Percentiles rank a stretch among this genome's conserved stretches.
These are phyloP conservation scores for Lacanobia oleracea DNA, from an alignment of 2,888 invertebrate genomes.

Conservation along the genomic window DNA sequence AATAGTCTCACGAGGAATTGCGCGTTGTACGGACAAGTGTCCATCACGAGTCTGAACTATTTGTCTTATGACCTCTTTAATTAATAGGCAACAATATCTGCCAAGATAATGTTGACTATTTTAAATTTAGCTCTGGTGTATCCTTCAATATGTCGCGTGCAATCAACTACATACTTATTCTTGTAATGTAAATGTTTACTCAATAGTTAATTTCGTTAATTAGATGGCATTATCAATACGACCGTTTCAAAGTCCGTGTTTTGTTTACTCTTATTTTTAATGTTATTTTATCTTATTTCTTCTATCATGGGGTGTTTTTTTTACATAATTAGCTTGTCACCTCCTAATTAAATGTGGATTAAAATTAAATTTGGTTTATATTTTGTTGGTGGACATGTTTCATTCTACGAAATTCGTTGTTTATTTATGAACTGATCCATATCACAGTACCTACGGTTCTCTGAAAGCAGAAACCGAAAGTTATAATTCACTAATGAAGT, in stretches of 20 bases:
- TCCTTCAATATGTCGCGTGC: conserved; percentile 52
- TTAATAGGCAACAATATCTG: conserved; percentile 65
- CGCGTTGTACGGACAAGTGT: conserved; percentile 50
- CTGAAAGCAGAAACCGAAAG: conserved; percentile 8
- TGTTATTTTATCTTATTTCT: conserved; percentile 49
- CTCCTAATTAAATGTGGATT: conserved; percentile 20
- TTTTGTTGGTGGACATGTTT: conserved; percentile 24
- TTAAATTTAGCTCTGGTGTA: conserved; percentile 51
- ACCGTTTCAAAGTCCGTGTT: conserved; percentile 74
- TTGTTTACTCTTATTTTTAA: conserved; percentile 69
- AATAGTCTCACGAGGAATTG: conserved; percentile 39
- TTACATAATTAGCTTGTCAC: conserved; percentile 21
- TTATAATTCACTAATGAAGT: conserved; percentile 24
- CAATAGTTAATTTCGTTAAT: conserved; percentile 68
- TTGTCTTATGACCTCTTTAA: conserved; percentile 74
- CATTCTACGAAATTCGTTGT: conserved; percentile 21
- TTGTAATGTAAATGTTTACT: conserved; percentile 66
- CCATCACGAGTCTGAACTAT: conserved; percentile 67
- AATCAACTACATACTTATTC: conserved; percentile 51
- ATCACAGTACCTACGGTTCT: neutral
- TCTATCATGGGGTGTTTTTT: conserved; percentile 48
- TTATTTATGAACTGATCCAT: conserved; percentile 42
- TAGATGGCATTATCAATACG: conserved; percentile 69
- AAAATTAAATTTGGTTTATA: conserved; percentile 14
- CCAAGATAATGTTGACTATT: conserved; percentile 58